Evolutionary conservation across 2,797 vertebrate species (phyloP).

Genomic region (Anas georgica): DNA sequence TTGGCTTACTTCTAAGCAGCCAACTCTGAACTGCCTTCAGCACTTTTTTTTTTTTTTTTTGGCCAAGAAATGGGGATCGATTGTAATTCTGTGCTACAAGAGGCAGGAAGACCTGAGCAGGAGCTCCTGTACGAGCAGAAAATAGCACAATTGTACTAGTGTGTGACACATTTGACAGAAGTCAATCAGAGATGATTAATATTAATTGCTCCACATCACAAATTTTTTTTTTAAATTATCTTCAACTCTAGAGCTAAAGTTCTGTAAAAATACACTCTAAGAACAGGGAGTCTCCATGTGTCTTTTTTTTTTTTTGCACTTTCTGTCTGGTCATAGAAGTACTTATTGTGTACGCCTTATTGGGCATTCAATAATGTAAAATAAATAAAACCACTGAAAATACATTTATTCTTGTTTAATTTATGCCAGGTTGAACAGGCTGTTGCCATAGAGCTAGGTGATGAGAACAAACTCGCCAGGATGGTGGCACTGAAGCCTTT

Average conservation of each 20-base stretch:
- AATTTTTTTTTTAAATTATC: neutral
- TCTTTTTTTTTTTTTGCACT: neutral
- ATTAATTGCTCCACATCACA: neutral
- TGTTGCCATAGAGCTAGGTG: conserved; percentile 73
- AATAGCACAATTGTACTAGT: neutral
- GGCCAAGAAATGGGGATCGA: neutral
- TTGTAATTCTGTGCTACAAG: neutral
- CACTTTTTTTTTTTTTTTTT: neutral
- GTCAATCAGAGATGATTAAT: neutral
- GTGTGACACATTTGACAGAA: neutral
- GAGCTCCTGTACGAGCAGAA: neutral
- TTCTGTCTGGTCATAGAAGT: neutral
- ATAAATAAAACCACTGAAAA: neutral
- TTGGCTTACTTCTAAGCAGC: neutral
- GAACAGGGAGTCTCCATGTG: neutral
- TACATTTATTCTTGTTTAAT: neutral
- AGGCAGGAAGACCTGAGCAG: neutral
- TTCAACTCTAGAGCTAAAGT: neutral
- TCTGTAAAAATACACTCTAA: neutral
- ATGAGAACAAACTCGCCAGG: conserved; percentile 77
- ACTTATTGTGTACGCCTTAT: neutral
- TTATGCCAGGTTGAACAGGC: conserved; percentile 80
- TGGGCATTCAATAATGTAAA: neutral
- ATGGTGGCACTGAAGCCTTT: conserved; percentile 76
- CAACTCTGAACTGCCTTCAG: neutral